These are phyloP conservation scores for Kryptopterus vitreolus DNA, from an alignment of 2,797 vertebrate genomes.

Conservation along the genomic window DNA sequence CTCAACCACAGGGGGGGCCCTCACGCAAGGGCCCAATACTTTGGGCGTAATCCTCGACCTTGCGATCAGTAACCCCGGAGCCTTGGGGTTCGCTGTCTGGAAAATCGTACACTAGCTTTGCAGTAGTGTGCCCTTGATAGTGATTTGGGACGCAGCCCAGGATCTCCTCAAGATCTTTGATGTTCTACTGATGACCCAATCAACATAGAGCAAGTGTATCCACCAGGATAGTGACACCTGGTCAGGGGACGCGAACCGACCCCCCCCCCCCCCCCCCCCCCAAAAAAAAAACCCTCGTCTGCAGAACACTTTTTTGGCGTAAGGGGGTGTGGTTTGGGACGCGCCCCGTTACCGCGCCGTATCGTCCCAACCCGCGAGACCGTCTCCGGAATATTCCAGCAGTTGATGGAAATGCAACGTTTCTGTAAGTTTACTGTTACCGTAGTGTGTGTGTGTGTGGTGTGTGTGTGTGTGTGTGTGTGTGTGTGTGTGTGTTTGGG, in stretches of 20 bases:
- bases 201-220: background rate
- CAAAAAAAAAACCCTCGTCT: too few relatives aligned
- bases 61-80: too few relatives aligned
- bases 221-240: background rate
- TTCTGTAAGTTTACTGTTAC: conserved; percentile 19
- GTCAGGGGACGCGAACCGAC: background rate
- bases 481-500: background rate
- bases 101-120: too few relatives aligned
- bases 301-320: too few relatives aligned
- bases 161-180: background rate
- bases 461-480: background rate
- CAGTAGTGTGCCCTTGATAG: too few relatives aligned
- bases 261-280: too few relatives aligned
- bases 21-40: too few relatives aligned
- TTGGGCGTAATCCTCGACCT: too few relatives aligned
- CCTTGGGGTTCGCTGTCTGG: too few relatives aligned
- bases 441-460: background rate
- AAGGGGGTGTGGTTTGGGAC: background rate
- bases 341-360: background rate
- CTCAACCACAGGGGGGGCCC: too few relatives aligned
- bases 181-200: background rate
- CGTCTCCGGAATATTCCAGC: background rate
- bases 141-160: background rate
- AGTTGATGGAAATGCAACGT: background rate
- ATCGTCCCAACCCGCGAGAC: background rate